phyloP scores from a whole-genome alignment of 2,113 vertebrate species.

The Xiphophorus maculatus region DNA sequence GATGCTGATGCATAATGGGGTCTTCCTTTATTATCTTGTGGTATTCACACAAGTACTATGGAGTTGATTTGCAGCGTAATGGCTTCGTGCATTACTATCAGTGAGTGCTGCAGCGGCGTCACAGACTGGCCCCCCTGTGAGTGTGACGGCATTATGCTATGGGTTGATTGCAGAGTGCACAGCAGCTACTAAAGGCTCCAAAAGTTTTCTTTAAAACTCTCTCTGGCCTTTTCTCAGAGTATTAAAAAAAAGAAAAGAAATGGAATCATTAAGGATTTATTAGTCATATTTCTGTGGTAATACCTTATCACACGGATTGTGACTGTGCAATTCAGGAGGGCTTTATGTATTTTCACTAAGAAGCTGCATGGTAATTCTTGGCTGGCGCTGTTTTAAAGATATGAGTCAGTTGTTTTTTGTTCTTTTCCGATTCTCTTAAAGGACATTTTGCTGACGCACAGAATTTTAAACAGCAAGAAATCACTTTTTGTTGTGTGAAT shows the following conservation, averaged over 20 bases:
- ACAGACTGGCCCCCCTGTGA: constrained; percentile 9
- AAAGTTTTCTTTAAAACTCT: constrained; percentile 25
- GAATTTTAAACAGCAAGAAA: too few relatives aligned
- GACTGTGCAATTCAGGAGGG: too few relatives aligned
- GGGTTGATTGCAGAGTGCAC: constrained; percentile 10
- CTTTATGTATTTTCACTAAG: constrained; percentile 2
- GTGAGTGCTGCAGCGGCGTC: constrained; percentile 20
- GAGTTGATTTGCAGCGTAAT: constrained; percentile 22
- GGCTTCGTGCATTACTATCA: constrained; percentile 22
- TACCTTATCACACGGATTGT: background rate
- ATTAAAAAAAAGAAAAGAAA: background rate
- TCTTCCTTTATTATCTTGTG: constrained; percentile 46
- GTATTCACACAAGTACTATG: constrained; percentile 12
- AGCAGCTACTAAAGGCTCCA: constrained; percentile 16
- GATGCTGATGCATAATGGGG: constrained; percentile 42
- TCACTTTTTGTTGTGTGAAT: background rate
- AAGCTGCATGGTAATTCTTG: background rate
- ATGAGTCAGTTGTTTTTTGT: background rate
- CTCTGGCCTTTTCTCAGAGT: too few relatives aligned
- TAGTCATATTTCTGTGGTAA: background rate
- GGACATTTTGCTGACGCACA: background rate
- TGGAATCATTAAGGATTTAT: background rate
- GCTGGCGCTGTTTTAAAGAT: background rate
- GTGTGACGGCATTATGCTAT: constrained; percentile 1
- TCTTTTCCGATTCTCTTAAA: too few relatives aligned